Conservation (phyloP, 2,797 vertebrate genomes). For the Discoglossus pictus region DNA sequence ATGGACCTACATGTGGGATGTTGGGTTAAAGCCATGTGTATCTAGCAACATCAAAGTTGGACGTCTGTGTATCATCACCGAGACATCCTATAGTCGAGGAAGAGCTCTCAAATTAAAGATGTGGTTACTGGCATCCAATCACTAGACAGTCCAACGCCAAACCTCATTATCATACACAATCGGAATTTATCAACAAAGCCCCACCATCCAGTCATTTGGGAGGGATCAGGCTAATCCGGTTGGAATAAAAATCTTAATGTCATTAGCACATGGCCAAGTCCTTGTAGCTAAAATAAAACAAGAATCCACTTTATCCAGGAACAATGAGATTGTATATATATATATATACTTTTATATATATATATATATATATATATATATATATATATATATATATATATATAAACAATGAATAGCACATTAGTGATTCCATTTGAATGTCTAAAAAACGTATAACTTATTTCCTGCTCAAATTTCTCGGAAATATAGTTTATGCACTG, state of each 20-base stretch:
- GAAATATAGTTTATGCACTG: too few species aligned
- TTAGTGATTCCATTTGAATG: too few species aligned
- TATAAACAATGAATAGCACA: too few species aligned
- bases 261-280: constrained; percentile 33
- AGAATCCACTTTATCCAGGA: too few species aligned
- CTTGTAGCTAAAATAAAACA: too few species aligned
- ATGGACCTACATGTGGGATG: constrained; percentile 26
- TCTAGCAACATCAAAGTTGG: constrained; percentile 28
- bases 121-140: constrained; percentile 33
- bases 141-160: constrained; percentile 18
- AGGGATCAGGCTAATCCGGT: constrained; percentile 13
- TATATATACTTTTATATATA: too few species aligned
- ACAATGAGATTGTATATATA: too few species aligned
- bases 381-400: too few species aligned
- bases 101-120: constrained; percentile 35
- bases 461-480: too few species aligned
- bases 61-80: constrained; percentile 31
- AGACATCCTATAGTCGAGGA: constrained; percentile 29
- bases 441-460: too few species aligned
- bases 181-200: constrained; percentile 30
- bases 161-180: constrained; percentile 36
- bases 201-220: constrained; percentile 17
- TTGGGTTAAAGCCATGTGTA: constrained; percentile 34
- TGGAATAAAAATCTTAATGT: constrained; percentile 30
- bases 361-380: too few species aligned